Conservation (phyloP, 1,140 invertebrate genomes). For the Antheraea pernyi region DNA sequence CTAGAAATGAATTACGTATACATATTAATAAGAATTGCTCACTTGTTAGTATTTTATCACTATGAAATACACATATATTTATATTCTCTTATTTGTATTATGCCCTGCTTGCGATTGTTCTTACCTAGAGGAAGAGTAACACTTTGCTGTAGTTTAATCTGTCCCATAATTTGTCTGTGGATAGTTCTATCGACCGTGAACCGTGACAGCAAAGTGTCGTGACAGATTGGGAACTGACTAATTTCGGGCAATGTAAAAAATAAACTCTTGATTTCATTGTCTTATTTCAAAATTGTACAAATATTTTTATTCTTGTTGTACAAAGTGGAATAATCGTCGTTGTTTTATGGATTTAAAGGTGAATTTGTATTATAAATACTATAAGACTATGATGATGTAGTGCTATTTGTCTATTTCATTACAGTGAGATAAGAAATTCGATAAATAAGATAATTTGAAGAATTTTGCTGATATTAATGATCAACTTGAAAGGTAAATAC, state of each 20-base stretch:
- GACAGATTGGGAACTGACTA: conserved; percentile 12
- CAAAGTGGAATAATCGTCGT: background rate
- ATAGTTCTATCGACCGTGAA: conserved; percentile 16
- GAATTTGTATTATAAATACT: conserved; percentile 1
- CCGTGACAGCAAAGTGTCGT: conserved; percentile 1
- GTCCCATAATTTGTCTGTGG: background rate
- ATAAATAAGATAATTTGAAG: conserved; percentile 67
- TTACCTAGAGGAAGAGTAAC: too few relatives aligned
- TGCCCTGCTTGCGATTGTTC: background rate
- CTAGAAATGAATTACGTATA: too few relatives aligned
- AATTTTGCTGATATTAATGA: conserved; percentile 34
- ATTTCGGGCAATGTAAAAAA: conserved; percentile 13
- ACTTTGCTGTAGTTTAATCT: too few relatives aligned
- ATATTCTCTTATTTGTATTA: too few relatives aligned
- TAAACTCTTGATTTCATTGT: conserved; percentile 1
- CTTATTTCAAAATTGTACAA: conserved; percentile 2
- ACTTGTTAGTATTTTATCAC: too few relatives aligned
- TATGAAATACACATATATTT: too few relatives aligned
- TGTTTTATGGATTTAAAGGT: background rate
- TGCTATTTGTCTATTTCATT: conserved; percentile 58
- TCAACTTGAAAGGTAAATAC: conserved; percentile 22
- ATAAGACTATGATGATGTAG: conserved; percentile 28
- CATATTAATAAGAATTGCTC: too few relatives aligned
- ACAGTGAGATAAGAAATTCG: conserved; percentile 64
- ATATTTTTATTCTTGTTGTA: background rate